Evolutionary conservation across 2,888 invertebrate genomes (phyloP), one percentile per base, ranked within the genome.

Genomic region (Monoplex corrugatus): DNA sequence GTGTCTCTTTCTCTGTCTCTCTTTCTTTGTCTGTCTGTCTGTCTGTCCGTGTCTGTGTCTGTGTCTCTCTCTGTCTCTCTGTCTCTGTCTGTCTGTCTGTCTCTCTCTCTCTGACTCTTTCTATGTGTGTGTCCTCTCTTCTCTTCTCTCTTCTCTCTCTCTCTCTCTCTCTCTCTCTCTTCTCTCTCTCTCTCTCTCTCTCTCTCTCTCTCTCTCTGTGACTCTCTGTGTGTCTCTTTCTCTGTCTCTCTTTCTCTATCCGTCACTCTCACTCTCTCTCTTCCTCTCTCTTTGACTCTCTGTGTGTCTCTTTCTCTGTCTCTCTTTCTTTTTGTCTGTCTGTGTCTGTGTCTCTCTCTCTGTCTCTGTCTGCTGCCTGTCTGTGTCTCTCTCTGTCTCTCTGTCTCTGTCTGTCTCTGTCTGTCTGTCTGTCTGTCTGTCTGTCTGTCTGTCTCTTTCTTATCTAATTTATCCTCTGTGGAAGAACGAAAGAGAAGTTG

Each of bases 181-280:
- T 72, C 23, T 72, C n/a, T 72, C 72, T 72, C 72, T n/a, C 72
- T n/a, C 19, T n/a, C n/a, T 72, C 72, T 72, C 72, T 72, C 72
- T 72, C 72, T 72, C 72, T 72, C 72, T 72, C 72, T 72, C 72
- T 72, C 72, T 72, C 72, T 72, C n/a, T 72, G 16, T 72, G 16
- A 19, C 72, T 72, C 72, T 72, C 72, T 72, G 16, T 72, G 16
- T 72, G 5, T 72, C 72, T 72, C 23, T 72, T 28, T 72, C 72
- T 72, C 23, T 72, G 16, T 72, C 72, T 72, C 72, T 72, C 72
- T 72, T 5, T 72, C 72, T 72, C 72, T 72, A 10, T 50, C 50
- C 19, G 13, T 50, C 50, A 13, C 50, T 50, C 50, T 50, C 50
- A 13, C 50, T 72, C 72, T 72, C 72, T 72, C 72, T 72, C 72